These are phyloP conservation scores for Xenopus laevis DNA, from an alignment of 2,113 vertebrate species.

Conservation along the genomic window DNA sequence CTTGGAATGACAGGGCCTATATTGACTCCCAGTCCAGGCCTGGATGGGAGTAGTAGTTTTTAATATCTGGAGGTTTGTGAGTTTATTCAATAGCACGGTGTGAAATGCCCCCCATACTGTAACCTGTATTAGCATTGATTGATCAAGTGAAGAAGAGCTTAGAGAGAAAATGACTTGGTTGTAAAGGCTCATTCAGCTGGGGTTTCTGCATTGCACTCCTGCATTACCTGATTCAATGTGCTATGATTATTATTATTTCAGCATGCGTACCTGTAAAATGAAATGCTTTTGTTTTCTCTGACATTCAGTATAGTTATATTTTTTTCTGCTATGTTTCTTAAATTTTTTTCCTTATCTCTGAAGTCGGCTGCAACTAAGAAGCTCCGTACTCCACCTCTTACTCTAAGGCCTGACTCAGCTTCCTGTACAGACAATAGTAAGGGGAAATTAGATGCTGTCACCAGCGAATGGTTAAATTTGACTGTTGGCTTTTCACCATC, in stretches of 20 bases:
- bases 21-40: too few species aligned
- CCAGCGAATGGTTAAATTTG: constrained; percentile 69
- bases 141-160: too few species aligned
- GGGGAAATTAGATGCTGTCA: constrained; percentile 60
- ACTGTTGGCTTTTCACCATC: constrained; percentile 62
- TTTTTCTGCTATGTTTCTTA: constrained; percentile 47
- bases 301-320: constrained; percentile 45
- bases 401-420: constrained; percentile 51
- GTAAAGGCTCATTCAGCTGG: too few species aligned
- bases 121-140: too few species aligned
- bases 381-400: constrained; percentile 55
- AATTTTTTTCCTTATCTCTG: constrained; percentile 56
- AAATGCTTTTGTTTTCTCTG: constrained; percentile 42
- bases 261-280: constrained; percentile 47
- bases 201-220: too few species aligned
- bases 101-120: too few species aligned
- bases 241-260: constrained; percentile 50
- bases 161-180: too few species aligned
- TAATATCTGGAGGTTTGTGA: too few species aligned
- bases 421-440: constrained; percentile 53
- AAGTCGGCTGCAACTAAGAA: constrained; percentile 62
- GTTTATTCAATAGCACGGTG: too few species aligned
- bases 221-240: constrained; percentile 51
- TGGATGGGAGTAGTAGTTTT: too few species aligned
- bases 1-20: too few species aligned